Base-by-base conservation (phyloP, 1,140 invertebrate genomes). In the Drosophila suzukii region DNA sequence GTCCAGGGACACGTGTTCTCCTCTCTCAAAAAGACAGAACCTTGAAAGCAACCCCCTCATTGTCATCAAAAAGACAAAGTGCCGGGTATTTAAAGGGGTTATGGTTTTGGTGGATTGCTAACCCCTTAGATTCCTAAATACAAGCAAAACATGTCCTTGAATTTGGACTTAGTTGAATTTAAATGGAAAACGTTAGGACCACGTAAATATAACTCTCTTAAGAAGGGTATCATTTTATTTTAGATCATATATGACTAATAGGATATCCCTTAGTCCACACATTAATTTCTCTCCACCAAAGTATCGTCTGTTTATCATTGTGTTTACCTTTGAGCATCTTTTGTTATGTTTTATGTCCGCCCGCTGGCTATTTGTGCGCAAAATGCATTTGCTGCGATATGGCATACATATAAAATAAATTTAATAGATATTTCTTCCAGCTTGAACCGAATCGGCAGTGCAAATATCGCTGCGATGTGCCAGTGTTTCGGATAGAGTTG, bases 381-480 rank as follows among this genome's bases (percentile, higher is more conserved):
- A 75, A 65, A 75, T 76, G 73, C 73, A 76, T 76, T 76, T 76
- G 50, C 44, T 67, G 67, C 61, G 55, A 76, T 75, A 74, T 43
- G 51, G 43, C 39, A 58, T n/a, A 32, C 54, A 75, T 34, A 66
- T 53, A 66, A 53, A 57, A 75, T 53, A 50, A 49, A 76, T 76
- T 44, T 44, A 41, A 66, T 75, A 76, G 47, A 76, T 75, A 51
- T 66, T 66, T 75, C 61, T 53, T 38, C 38, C 36, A 49, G 46
- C 60, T 54, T 51, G 4, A 12, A 66, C 15, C 20, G 38, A 51
- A 55, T 56, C 24, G 43, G 49, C 56, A 67, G 46, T 51, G 75
- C 34, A 75, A 80, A 68, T 56, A 65, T 41, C 11, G 49, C 65
- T 36, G n/a, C 47, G 32, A 50, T 46, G 54, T 49, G 44, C 32